Evolutionary conservation across 2,888 invertebrate species (phyloP).

Genomic region (Clitarchus hookeri): DNA sequence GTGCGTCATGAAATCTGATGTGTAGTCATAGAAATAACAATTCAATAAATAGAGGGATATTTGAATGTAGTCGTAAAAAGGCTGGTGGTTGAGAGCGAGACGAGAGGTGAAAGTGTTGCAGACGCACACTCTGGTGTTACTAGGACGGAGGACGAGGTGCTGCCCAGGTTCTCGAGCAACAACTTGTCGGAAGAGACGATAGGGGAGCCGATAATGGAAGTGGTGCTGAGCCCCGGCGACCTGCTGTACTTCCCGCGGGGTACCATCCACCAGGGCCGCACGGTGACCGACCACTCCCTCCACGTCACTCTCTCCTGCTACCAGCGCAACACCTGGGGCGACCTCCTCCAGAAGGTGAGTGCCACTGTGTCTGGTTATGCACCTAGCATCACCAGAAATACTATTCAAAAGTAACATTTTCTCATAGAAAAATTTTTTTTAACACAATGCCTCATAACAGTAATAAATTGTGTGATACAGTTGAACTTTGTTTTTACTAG

Average conservation of each 20-base stretch:
- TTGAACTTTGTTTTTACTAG: too few relatives aligned
- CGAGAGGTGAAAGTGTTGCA: not conserved
- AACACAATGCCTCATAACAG: too few relatives aligned
- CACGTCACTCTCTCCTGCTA: constrained; percentile 94
- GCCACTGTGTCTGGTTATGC: constrained; percentile 52
- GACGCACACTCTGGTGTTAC: not conserved
- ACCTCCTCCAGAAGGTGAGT: constrained; percentile 76
- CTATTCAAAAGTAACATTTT: constrained; percentile 24
- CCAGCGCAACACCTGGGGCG: constrained; percentile 88
- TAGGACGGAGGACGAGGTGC: constrained; percentile 59
- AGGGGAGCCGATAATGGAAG: constrained; percentile 78
- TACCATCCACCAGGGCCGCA: constrained; percentile 82
- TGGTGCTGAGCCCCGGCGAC: constrained; percentile 82
- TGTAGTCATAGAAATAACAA: too few relatives aligned
- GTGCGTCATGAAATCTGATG: too few relatives aligned
- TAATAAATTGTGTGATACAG: not conserved
- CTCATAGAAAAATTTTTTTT: constrained; percentile 28
- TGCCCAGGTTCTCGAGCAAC: constrained; percentile 82
- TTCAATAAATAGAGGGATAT: too few relatives aligned
- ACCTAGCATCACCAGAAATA: not conserved
- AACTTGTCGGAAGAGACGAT: constrained; percentile 77
- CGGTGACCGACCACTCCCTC: constrained; percentile 83
- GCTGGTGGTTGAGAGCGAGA: too few relatives aligned
- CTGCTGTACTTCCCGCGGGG: constrained; percentile 92
- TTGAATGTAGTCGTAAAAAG: too few relatives aligned